Base-by-base conservation (phyloP, 1,140 invertebrate species). In the Lepidurus apus region DNA sequence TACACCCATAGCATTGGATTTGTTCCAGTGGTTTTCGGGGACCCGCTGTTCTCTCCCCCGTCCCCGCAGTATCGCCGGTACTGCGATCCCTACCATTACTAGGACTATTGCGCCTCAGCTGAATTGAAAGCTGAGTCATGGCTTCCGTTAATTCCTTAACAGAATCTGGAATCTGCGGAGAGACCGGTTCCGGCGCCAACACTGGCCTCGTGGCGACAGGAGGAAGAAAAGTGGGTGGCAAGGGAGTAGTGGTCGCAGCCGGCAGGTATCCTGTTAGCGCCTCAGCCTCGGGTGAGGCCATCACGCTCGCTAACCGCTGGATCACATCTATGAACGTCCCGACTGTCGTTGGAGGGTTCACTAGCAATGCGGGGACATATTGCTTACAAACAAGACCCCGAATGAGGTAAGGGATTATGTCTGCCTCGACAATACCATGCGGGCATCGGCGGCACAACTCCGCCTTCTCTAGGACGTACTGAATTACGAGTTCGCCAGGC, bases 1-100 rank as follows among this genome's bases (percentile, higher is more conserved):
- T 93, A 87, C 93, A 95, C 84, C 91, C 93, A 87, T 94, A 95
- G 87, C 93, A 95, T 81, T 91, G 53, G 9, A 24, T 4, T n/a
- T 75, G 43, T 8, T 34, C 24, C 17, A 5, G 5, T 10, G 53
- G 44, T 21, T 6, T 73, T 9, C 44, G 44, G 47, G 53, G 21
- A 78, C 26, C 73, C 5, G 6, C 65, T 17, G 43, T 73, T 73
- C 17, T 78, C 45, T 42, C 26, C 24, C 47, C 76, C 76, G 44
- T 77, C n/a, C 2, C 76, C 42, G 45, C 3, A 9, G 45, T 47
- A 47, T 47, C 45, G 45, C 45, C 45, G 45, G 45, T 47, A 3
- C 45, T 47, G 17, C 45, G 9, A 47, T 47, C 45, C 45, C 45
- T 47, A 3, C 45, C 45, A 1, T 47, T 3, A 17, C 45, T 1